Conservation (phyloP, 2,797 vertebrate species). For the Allobates femoralis region DNA sequence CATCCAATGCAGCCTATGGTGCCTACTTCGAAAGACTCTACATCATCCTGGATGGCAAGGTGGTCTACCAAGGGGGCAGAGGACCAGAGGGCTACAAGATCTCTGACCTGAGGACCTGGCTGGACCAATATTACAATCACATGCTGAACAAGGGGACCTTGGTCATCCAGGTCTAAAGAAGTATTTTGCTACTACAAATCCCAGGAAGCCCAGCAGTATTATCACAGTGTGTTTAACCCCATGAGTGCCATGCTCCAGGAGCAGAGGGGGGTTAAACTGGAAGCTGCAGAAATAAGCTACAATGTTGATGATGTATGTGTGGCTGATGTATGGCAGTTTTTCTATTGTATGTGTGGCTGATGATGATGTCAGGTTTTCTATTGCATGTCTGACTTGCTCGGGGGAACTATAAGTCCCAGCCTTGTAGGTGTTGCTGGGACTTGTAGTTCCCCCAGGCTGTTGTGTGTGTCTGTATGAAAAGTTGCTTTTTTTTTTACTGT, state of each 20-base stretch:
- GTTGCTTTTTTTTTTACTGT: slow-evolving; percentile 3
- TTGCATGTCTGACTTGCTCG: slow-evolving; percentile 56
- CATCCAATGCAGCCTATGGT: slow-evolving; percentile 94
- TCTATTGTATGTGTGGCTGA: slow-evolving; percentile 62
- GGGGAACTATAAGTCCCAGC: background rate
- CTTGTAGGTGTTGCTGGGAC: background rate
- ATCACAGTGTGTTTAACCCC: slow-evolving; percentile 1
- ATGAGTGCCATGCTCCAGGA: slow-evolving; percentile 56
- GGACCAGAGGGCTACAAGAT: slow-evolving; percentile 97
- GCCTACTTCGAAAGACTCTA: slow-evolving; percentile 98
- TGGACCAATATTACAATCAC: slow-evolving; percentile 85
- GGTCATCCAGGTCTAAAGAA: slow-evolving; percentile 85
- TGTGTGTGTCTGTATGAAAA: background rate
- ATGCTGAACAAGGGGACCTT: slow-evolving; percentile 69
- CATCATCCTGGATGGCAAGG: slow-evolving; percentile 85
- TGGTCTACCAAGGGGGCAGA: slow-evolving; percentile 93
- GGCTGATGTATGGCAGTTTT: slow-evolving; percentile 30
- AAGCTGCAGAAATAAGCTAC: slow-evolving; percentile 65
- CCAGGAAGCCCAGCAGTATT: slow-evolving; percentile 48
- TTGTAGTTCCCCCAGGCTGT: background rate
- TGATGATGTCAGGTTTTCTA: slow-evolving; percentile 50
- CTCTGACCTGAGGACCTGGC: slow-evolving; percentile 89
- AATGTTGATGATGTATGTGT: background rate
- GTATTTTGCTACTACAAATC: background rate
- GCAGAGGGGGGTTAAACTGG: slow-evolving; percentile 69